Evolutionary conservation across 2,797 vertebrate genomes (phyloP).

Genomic region (Eulemur coronatus): DNA sequence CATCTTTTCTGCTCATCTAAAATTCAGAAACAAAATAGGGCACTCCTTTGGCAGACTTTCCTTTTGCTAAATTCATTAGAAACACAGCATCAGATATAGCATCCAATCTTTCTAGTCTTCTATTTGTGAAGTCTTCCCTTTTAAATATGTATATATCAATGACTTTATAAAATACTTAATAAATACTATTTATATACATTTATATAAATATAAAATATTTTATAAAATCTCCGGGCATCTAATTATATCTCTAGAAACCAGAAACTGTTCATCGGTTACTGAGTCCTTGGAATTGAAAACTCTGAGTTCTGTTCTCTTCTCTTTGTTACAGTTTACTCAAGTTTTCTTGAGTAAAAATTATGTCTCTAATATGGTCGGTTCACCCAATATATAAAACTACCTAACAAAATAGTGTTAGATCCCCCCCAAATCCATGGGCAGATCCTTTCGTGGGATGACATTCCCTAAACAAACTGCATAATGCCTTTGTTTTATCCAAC

Average conservation of each 20-base stretch:
- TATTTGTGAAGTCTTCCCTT: background rate
- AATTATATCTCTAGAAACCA: background rate
- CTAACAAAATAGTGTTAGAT: background rate
- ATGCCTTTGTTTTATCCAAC: background rate
- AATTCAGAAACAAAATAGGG: background rate
- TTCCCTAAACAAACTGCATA: background rate
- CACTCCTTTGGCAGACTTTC: background rate
- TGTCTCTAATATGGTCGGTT: background rate
- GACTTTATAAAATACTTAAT: background rate
- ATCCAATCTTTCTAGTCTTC: background rate
- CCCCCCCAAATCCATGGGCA: background rate
- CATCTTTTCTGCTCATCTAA: background rate
- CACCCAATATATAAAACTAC: background rate
- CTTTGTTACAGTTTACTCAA: background rate
- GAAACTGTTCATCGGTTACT: background rate
- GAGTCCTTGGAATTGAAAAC: background rate
- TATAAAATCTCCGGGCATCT: background rate
- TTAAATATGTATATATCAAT: background rate
- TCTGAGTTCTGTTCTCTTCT: background rate
- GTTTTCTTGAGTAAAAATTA: slow-evolving; percentile 25
- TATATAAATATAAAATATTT: background rate
- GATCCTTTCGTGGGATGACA: background rate
- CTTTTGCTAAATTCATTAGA: background rate
- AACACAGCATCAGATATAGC: background rate
- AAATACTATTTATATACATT: background rate